A percentile compares a stretch with the other conserved stretches of the same genome.
phyloP scores from a whole-genome alignment of 2,113 vertebrate species.

The cattle (Bos taurus) region DNA sequence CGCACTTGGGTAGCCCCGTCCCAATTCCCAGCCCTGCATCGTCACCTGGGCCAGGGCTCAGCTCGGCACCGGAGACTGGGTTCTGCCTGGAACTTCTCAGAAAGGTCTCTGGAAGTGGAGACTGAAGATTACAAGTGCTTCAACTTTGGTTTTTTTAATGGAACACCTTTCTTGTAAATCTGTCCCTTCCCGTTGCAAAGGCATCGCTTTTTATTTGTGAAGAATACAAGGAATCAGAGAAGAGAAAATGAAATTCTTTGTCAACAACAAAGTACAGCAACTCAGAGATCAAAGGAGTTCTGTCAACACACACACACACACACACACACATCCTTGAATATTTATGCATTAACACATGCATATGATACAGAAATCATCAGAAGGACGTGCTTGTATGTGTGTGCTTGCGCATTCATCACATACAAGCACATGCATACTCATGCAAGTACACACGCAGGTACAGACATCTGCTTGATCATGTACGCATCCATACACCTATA shows the following conservation, averaged over 20 bases:
- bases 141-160: background rate
- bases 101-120: background rate
- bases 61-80: rapidly evolving
- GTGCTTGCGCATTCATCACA: too few species aligned
- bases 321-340: background rate
- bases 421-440: too few species aligned
- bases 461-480: background rate
- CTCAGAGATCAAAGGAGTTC: background rate
- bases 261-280: background rate
- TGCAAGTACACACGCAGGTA: background rate
- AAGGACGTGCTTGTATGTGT: too few species aligned
- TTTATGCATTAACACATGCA: background rate
- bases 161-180: background rate
- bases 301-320: background rate
- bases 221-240: background rate
- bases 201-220: background rate
- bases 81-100: background rate
- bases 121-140: background rate
- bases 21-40: background rate
- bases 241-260: background rate
- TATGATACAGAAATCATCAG: background rate
- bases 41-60: background rate
- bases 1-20: constrained; percentile 64
- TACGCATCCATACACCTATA: rapidly evolving
- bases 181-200: background rate